Evolutionary conservation across 2,797 vertebrate species (phyloP).

Genomic region (Erpetoichthys calabaricus): DNA sequence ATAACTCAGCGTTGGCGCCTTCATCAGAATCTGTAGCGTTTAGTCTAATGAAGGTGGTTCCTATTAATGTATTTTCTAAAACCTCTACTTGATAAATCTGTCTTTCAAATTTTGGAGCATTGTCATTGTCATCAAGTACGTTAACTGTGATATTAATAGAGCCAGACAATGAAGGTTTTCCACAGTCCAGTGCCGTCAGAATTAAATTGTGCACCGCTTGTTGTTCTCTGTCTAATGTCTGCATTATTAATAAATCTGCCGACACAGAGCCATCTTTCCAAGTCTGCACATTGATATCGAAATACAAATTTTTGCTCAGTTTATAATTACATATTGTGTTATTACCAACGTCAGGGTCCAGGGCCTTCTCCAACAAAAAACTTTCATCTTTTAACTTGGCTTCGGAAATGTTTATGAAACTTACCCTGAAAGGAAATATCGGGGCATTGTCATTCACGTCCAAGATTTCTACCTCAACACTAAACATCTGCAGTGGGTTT

Average conservation of each 20-base stretch:
- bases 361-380: constrained; percentile 73
- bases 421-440: constrained; percentile 56
- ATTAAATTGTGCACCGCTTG: constrained; percentile 51
- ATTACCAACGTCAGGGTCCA: constrained; percentile 69
- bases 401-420: constrained; percentile 71
- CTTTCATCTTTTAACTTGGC: constrained; percentile 58
- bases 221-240: constrained; percentile 62
- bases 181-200: constrained; percentile 68
- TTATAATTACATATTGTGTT: constrained; percentile 71
- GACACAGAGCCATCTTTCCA: constrained; percentile 74
- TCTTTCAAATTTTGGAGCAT: constrained; percentile 53
- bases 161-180: constrained; percentile 53
- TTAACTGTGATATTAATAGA: constrained; percentile 50
- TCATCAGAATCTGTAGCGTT: constrained; percentile 61
- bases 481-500: constrained; percentile 60
- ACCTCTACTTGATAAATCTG: constrained; percentile 47
- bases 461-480: constrained; percentile 70
- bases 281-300: constrained; percentile 68
- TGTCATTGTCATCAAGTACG: too few relatives aligned
- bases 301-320: constrained; percentile 64
- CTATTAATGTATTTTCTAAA: constrained; percentile 47
- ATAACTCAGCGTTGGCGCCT: constrained; percentile 51
- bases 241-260: constrained; percentile 67
- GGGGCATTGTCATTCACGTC: constrained; percentile 84
- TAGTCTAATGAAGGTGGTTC: constrained; percentile 38